These are phyloP conservation scores for Meriones unguiculatus DNA, from an alignment of 2,113 vertebrate genomes.

Conservation along the genomic window DNA sequence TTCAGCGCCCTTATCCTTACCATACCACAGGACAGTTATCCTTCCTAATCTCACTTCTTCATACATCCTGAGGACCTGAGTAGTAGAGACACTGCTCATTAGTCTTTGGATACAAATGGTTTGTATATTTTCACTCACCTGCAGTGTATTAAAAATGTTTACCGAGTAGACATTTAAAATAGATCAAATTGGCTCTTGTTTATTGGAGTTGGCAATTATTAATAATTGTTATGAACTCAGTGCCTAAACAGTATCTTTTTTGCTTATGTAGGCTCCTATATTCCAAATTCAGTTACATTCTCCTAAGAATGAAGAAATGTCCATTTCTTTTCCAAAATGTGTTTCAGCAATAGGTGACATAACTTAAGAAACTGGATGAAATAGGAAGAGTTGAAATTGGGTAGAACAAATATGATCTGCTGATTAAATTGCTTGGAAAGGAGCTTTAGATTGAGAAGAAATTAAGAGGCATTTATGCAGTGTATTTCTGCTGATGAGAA, in stretches of 20 bases:
- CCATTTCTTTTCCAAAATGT: background rate
- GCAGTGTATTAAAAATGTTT: background rate
- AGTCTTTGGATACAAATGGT: background rate
- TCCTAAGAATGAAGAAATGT: slow-evolving; percentile 6
- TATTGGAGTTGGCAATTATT: background rate
- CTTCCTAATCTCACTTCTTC: background rate
- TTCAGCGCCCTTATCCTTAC: background rate
- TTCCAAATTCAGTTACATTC: background rate
- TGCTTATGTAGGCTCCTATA: background rate
- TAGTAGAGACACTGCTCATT: background rate
- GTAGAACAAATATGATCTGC: slow-evolving; percentile 44
- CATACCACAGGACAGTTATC: background rate
- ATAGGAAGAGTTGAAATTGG: slow-evolving; percentile 38
- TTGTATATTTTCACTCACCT: background rate
- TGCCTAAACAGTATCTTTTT: background rate
- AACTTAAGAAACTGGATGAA: slow-evolving; percentile 46
- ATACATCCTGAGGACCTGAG: background rate
- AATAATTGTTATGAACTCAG: background rate
- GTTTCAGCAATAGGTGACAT: background rate
- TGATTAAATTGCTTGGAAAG: slow-evolving; percentile 67
- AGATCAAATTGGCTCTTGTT: background rate
- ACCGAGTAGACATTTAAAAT: background rate
- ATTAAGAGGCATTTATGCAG: background rate
- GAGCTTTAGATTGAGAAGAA: slow-evolving; percentile 51
- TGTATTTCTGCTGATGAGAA: background rate